phyloP scores from a whole-genome alignment of 2,888 invertebrate species.

The Andrena dorsata region DNA sequence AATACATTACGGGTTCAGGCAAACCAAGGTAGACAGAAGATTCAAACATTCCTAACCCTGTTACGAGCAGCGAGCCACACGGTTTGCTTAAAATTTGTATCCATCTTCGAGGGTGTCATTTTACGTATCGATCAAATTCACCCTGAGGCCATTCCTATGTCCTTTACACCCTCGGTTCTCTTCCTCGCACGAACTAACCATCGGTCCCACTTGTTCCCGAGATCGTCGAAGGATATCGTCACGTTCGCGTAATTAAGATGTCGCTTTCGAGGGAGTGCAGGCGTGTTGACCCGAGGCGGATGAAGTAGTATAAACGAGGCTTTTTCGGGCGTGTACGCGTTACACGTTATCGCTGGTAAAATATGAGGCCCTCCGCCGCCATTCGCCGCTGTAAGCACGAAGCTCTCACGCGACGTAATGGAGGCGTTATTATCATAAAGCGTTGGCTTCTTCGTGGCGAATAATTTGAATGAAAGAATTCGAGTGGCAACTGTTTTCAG shows the following conservation, averaged over 20 bases:
- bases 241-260: conserved; percentile 33
- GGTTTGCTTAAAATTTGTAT: too few relatives aligned
- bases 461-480: conserved; percentile 21
- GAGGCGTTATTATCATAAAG: conserved; percentile 42
- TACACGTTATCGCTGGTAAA: conserved; percentile 31
- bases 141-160: background rate
- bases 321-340: conserved; percentile 27
- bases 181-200: too few relatives aligned
- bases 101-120: too few relatives aligned
- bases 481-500: background rate
- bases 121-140: too few relatives aligned
- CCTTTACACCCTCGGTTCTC: background rate
- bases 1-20: too few relatives aligned
- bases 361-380: conserved; percentile 17
- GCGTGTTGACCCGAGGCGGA: conserved; percentile 6
- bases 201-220: too few relatives aligned
- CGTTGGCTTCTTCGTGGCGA: conserved; percentile 7
- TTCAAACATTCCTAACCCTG: too few relatives aligned
- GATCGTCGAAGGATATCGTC: background rate
- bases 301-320: conserved; percentile 22
- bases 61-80: too few relatives aligned
- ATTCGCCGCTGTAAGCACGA: conserved; percentile 3
- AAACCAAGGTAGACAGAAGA: too few relatives aligned
- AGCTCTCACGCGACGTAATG: conserved; percentile 10
- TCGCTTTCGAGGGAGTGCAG: background rate